phyloP scores from a whole-genome alignment of 2,113 vertebrate species.

The Syrmaticus mikado region DNA sequence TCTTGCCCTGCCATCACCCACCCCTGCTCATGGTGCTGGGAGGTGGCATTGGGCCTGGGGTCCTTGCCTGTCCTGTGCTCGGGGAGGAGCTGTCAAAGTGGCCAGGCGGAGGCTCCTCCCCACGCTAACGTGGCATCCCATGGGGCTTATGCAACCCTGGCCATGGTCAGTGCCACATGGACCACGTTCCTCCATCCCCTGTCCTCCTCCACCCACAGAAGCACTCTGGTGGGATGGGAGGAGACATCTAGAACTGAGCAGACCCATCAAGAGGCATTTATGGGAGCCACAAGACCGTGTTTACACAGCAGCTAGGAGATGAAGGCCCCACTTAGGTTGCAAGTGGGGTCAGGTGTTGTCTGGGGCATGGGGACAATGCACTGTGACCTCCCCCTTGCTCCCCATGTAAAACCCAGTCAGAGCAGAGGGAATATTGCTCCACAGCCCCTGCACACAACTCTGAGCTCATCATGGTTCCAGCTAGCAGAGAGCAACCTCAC shows the following conservation, averaged over 20 bases:
- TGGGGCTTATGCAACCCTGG: constrained; percentile 34
- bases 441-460: not conserved
- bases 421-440: not conserved
- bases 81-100: constrained; percentile 37
- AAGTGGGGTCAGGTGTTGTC: not conserved
- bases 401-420: not conserved
- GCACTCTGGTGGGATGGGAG: not conserved
- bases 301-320: not conserved
- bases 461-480: not conserved
- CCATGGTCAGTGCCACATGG: not conserved
- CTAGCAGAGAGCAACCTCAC: not conserved
- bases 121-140: constrained; percentile 70
- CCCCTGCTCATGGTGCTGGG: not conserved
- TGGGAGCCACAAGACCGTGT: not conserved
- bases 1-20: not conserved
- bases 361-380: not conserved
- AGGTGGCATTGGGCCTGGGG: not conserved
- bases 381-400: too few species aligned
- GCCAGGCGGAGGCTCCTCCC: constrained; percentile 51
- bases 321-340: not conserved
- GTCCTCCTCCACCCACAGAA: not conserved
- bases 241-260: not conserved
- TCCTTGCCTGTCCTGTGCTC: not conserved
- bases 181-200: not conserved
- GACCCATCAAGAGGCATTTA: not conserved